Conservation (phyloP, 1,140 invertebrate species). For the Aricia agestis region DNA sequence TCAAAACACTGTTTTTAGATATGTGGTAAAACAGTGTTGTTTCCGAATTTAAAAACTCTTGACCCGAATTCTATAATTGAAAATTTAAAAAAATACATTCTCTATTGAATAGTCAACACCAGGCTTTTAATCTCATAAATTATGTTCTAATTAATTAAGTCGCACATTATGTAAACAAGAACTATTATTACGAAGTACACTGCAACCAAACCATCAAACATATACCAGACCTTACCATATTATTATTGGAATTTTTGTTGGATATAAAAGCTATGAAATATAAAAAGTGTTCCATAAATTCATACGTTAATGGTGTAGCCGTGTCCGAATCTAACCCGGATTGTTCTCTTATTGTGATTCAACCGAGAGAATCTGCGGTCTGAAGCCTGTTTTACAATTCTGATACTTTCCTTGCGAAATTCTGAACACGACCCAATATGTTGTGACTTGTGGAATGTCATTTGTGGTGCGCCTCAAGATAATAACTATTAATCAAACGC, state of each 20-base stretch:
- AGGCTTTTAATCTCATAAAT: no score
- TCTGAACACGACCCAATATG: constrained; percentile 18
- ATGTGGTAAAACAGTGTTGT: no score
- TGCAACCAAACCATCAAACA: neutral
- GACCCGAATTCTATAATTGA: no score
- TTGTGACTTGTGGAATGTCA: constrained; percentile 11
- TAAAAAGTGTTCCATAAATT: constrained; percentile 57
- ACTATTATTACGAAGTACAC: no score
- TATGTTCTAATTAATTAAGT: no score
- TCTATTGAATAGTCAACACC: no score
- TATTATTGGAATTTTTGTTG: neutral
- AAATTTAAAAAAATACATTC: no score
- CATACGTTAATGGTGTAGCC: constrained; percentile 61
- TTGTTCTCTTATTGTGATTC: constrained; percentile 63
- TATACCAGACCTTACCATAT: neutral
- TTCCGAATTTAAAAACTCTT: no score
- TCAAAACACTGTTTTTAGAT: no score
- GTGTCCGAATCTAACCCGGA: constrained; percentile 45
- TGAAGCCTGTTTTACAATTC: constrained; percentile 36
- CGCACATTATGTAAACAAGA: no score
- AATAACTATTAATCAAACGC: no score
- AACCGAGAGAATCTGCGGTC: constrained; percentile 42
- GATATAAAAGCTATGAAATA: neutral
- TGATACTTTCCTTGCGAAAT: constrained; percentile 20
- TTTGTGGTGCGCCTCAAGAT: neutral